Conservation (phyloP, 2,888 invertebrate genomes). For the Oscheius myriophilus region DNA sequence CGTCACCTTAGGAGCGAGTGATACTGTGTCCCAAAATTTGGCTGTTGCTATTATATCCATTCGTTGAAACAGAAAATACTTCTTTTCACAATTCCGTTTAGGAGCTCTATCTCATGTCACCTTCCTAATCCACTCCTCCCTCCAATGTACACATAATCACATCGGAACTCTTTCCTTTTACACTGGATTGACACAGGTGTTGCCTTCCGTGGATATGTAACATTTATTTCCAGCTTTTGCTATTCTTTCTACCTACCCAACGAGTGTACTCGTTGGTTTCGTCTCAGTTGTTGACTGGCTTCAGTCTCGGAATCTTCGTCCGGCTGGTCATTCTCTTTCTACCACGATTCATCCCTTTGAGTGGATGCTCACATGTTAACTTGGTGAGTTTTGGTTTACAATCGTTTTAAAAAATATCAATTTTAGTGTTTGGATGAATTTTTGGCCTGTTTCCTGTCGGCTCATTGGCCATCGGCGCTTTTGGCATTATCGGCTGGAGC, state of each 20-base stretch:
- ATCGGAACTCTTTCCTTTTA: slow-evolving; percentile 14
- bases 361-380: slow-evolving; percentile 15
- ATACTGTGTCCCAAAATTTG: no score
- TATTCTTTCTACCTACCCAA: slow-evolving; percentile 47
- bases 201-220: no score
- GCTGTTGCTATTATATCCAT: no score
- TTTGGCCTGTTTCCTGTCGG: slow-evolving; percentile 23
- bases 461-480: slow-evolving; percentile 5
- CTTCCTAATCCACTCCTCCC: slow-evolving; percentile 21
- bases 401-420: neutral
- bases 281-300: slow-evolving; percentile 39
- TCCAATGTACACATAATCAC: slow-evolving; percentile 4
- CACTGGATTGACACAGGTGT: slow-evolving; percentile 23
- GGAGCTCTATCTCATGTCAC: slow-evolving; percentile 22
- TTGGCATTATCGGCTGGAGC: slow-evolving; percentile 4
- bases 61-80: no score
- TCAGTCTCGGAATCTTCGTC: slow-evolving; percentile 43
- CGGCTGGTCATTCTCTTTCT: slow-evolving; percentile 35
- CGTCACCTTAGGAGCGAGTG: no score
- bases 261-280: slow-evolving; percentile 48
- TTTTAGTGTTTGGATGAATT: slow-evolving; percentile 27
- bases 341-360: slow-evolving; percentile 22
- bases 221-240: slow-evolving; percentile 30
- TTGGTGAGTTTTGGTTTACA: slow-evolving; percentile 10
- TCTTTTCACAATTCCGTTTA: no score